These are phyloP conservation scores for Crenichthys baileyi DNA, from an alignment of 2,797 vertebrate genomes.

Conservation along the genomic window DNA sequence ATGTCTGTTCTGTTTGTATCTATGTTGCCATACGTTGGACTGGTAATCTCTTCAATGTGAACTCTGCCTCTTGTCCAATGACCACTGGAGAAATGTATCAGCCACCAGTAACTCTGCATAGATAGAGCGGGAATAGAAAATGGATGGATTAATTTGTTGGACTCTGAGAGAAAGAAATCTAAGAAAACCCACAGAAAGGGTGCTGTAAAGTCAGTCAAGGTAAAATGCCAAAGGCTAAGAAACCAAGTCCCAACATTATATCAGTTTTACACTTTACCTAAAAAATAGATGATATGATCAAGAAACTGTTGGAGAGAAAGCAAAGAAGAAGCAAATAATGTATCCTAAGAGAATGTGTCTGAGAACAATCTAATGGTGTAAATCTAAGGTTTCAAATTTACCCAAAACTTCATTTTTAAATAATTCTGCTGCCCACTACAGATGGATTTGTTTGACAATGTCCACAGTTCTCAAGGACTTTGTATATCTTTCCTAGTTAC, in stretches of 20 bases:
- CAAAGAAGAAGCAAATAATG: neutral
- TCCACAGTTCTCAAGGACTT: neutral
- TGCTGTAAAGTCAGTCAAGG: neutral
- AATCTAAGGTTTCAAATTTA: neutral
- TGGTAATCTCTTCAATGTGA: neutral
- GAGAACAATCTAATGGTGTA: neutral
- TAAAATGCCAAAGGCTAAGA: neutral
- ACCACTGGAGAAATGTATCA: neutral
- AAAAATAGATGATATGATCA: neutral
- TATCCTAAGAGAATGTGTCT: neutral
- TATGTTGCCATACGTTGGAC: neutral
- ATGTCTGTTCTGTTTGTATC: too few species aligned
- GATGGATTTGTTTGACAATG: conserved; percentile 8
- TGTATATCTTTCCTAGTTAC: neutral
- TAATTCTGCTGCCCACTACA: neutral
- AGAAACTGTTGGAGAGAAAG: neutral
- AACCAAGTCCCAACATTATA: neutral
- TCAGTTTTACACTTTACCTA: neutral
- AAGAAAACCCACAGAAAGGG: neutral
- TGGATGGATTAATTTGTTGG: neutral
- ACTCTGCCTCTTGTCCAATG: neutral
- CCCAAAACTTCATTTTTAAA: neutral
- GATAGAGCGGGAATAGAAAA: neutral
- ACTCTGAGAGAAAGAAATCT: neutral
- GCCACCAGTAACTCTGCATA: neutral